phyloP scores from a whole-genome alignment of 2,113 vertebrate species.

The Nicator chloris region DNA sequence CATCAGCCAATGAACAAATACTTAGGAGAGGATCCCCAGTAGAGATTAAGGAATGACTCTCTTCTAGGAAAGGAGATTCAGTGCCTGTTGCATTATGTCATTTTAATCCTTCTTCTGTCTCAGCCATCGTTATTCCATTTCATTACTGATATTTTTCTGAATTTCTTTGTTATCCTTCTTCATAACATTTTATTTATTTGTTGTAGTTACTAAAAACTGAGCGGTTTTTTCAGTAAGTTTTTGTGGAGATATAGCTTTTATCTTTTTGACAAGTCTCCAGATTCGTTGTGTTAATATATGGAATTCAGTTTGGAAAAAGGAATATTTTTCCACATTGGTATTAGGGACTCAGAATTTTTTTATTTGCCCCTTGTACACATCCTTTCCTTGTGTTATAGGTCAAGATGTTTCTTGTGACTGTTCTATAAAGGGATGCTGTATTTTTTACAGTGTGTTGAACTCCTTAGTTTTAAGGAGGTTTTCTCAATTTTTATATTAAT shows the following conservation, averaged over 20 bases:
- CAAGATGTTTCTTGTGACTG: not conserved
- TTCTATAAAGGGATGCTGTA: not conserved
- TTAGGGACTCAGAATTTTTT: not conserved
- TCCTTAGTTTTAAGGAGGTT: not conserved
- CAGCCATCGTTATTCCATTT: not conserved
- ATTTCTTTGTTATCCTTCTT: not conserved
- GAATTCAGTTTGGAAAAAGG: not conserved
- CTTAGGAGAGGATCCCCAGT: not conserved
- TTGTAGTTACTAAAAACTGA: not conserved
- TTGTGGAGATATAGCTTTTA: not conserved
- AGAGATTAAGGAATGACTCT: not conserved
- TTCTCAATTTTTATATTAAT: not conserved
- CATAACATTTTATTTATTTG: not conserved
- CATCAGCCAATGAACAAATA: not conserved
- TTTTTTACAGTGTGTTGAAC: not conserved
- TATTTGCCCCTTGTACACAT: not conserved
- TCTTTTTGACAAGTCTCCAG: not conserved
- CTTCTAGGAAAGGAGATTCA: not conserved
- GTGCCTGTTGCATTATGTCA: not conserved
- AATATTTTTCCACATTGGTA: not conserved
- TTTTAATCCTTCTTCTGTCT: not conserved
- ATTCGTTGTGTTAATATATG: not conserved
- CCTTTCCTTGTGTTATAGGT: not conserved
- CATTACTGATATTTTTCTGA: not conserved
- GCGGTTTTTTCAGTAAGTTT: not conserved